These are phyloP conservation scores for Agonum fuliginosum DNA, from an alignment of 2,888 invertebrate species.

Conservation along the genomic window DNA sequence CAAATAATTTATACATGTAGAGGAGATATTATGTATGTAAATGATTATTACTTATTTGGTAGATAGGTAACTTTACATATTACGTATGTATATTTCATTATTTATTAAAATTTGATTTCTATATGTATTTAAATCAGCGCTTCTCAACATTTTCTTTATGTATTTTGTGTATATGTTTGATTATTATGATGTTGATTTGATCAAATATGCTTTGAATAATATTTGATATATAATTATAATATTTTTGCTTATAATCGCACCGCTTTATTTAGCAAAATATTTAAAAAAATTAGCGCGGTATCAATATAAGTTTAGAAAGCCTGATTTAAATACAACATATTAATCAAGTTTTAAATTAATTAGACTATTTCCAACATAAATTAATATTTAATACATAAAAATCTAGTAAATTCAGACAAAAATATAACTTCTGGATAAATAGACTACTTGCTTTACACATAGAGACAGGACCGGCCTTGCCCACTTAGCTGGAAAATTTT, in stretches of 20 bases:
- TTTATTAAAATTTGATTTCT: conserved; percentile 1
- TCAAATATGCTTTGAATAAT: too few species aligned
- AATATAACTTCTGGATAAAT: neutral
- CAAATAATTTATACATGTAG: conserved; percentile 35
- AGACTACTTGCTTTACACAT: neutral
- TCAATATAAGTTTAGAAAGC: too few species aligned
- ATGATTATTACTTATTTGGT: conserved; percentile 39
- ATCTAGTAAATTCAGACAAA: neutral
- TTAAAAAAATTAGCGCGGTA: too few species aligned
- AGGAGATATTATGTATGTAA: conserved; percentile 8
- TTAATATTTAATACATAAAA: neutral
- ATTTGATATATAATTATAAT: too few species aligned
- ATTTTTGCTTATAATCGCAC: too few species aligned
- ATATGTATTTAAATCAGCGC: conserved; percentile 7
- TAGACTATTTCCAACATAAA: conserved; percentile 11
- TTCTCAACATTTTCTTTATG: neutral
- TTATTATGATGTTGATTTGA: too few species aligned
- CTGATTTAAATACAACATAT: conserved; percentile 20
- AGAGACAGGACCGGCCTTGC: conserved; percentile 28
- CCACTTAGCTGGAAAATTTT: conserved; percentile 9
- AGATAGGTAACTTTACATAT: conserved; percentile 42
- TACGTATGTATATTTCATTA: conserved; percentile 30
- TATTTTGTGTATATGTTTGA: too few species aligned
- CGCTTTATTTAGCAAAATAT: too few species aligned
- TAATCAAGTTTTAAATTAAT: conserved; percentile 1